Conservation (phyloP, 2,797 vertebrate genomes). For the Gephyroberyx darwinii region DNA sequence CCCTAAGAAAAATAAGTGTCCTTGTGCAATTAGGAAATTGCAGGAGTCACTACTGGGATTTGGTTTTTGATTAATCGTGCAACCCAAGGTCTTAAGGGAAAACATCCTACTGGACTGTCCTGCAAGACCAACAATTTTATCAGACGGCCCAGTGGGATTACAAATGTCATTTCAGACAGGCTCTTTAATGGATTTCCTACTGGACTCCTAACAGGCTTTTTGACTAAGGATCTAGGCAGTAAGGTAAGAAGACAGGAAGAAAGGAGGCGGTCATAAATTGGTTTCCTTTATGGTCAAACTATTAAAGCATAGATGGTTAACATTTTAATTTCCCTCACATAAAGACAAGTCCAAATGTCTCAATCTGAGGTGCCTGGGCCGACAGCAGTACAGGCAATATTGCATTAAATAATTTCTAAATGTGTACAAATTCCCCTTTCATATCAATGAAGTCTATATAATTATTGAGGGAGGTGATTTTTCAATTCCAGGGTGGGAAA, state of each 20-base stretch:
- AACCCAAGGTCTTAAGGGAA: conserved; percentile 27
- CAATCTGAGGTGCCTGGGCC: too few relatives aligned
- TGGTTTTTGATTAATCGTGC: conserved; percentile 44
- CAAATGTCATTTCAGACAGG: background rate
- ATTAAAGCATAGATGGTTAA: background rate
- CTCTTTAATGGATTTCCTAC: background rate
- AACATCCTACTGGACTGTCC: conserved; percentile 45
- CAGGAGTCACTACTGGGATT: conserved; percentile 18
- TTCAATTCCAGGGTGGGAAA: background rate
- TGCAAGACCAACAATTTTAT: conserved; percentile 33
- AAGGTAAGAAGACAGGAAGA: background rate
- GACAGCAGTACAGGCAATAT: too few relatives aligned
- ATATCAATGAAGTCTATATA: background rate
- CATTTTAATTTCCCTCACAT: background rate
- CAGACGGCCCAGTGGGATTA: conserved; percentile 29
- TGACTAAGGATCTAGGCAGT: background rate
- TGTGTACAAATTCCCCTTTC: background rate
- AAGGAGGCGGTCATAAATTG: background rate
- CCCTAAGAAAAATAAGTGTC: conserved; percentile 46
- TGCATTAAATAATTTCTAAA: background rate
- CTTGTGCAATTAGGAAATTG: conserved; percentile 11
- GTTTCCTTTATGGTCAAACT: too few relatives aligned
- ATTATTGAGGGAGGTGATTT: background rate
- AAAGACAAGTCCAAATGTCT: background rate
- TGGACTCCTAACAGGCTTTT: background rate